These are phyloP conservation scores for Ptychoptera contaminata DNA, from an alignment of 2,888 invertebrate species.

Conservation along the genomic window DNA sequence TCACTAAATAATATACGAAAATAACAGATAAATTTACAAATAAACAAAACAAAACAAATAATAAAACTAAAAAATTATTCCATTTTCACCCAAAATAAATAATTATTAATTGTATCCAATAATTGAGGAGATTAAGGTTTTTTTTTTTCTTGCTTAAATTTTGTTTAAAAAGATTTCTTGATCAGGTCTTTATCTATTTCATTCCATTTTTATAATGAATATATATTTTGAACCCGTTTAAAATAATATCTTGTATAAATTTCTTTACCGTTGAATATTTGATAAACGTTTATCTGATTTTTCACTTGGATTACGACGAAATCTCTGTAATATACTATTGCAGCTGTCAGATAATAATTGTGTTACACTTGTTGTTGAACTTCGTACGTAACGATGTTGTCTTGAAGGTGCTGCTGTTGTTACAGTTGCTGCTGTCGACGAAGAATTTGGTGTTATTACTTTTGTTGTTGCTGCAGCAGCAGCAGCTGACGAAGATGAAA, in stretches of 20 bases:
- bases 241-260: neutral
- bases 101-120: too few relatives aligned
- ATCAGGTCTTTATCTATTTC: too few relatives aligned
- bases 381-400: constrained; percentile 57
- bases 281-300: constrained; percentile 33
- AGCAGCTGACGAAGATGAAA: constrained; percentile 6
- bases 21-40: too few relatives aligned
- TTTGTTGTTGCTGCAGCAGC: constrained; percentile 9
- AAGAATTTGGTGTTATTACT: constrained; percentile 23
- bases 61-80: too few relatives aligned
- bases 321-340: constrained; percentile 65
- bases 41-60: too few relatives aligned
- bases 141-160: too few relatives aligned
- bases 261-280: constrained; percentile 2
- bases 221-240: too few relatives aligned
- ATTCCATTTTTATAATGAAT: too few relatives aligned
- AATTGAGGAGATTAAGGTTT: too few relatives aligned
- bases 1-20: too few relatives aligned
- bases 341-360: constrained; percentile 77
- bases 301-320: constrained; percentile 65
- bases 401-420: constrained; percentile 35
- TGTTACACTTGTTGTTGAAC: constrained; percentile 67
- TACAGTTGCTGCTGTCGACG: constrained; percentile 23
- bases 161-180: too few relatives aligned
- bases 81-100: too few relatives aligned